Evolutionary conservation across 2,113 vertebrate genomes (phyloP), one percentile per base, ranked within the genome.

Genomic region (Ancistrus triradiatus): DNA sequence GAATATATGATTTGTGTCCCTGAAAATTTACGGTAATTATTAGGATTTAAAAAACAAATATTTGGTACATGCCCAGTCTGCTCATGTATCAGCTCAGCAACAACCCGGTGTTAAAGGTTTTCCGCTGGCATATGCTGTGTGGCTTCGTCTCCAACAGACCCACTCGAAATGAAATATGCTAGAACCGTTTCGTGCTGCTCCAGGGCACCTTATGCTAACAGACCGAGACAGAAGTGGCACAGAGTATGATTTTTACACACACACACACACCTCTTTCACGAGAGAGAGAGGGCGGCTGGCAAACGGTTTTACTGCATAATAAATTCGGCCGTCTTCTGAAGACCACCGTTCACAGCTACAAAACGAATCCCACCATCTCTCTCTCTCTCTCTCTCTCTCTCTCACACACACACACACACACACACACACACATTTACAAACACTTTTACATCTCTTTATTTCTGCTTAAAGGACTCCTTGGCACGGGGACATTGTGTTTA

Each of bases 241-340:
- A n/a, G 46, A 37, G 80, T 69, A 66, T 59, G 40, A 53, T 56
- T 38, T 35, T 46, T 65, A 74, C 63, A 59, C 61, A 62, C 47
- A 50, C 60, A 21, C 63, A 53, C 68, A 69, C 38, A 61, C 80
- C 74, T 68, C 19, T 72, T 60, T 57, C 72, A 78, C 74, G 63
- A 60, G 65, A 64, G 71, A 72, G 59, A 68, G 62, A 63, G 35
- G 28, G 69, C 64, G 59, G 53, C 70, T 75, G 80, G 77, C 63
- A 65, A 59, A 69, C 58, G 46, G 48, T 53, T 70, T 78, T 51
- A 21, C 70, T 73, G 72, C 69, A 70, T 86, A 81, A 84, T 81
- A 77, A 81, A 81, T 66, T 77, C 43, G 15, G 49, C 63, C 63
- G 75, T 74, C 77, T 75, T 78, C 71, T 78, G 69, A 83, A 78